These are phyloP conservation scores for Amniataba percoides DNA, from an alignment of 2,797 vertebrate species.

Conservation along the genomic window DNA sequence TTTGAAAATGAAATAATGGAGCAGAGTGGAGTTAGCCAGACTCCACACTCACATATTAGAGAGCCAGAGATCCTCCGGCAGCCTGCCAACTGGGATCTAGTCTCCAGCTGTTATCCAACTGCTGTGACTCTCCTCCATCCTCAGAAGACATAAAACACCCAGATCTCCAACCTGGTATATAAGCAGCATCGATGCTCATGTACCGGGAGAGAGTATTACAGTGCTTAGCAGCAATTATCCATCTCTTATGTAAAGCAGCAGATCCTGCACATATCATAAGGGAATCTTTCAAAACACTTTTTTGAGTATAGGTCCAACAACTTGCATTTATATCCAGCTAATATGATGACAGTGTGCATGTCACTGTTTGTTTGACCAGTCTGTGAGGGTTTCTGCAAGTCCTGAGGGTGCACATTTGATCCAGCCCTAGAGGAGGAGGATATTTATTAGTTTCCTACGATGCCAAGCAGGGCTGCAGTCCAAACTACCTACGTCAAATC, in stretches of 20 bases:
- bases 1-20: too few relatives aligned
- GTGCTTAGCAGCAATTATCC: not conserved
- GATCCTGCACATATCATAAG: not conserved
- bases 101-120: too few relatives aligned
- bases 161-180: too few relatives aligned
- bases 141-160: too few relatives aligned
- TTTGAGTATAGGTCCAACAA: not conserved
- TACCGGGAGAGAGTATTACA: not conserved
- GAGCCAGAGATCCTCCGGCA: too few relatives aligned
- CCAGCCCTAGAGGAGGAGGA: not conserved
- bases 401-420: constrained; percentile 1
- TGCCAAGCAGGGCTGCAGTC: not conserved
- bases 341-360: not conserved
- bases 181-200: not conserved
- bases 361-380: not conserved
- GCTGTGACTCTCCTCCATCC: too few relatives aligned
- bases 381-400: not conserved
- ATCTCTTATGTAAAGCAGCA: not conserved
- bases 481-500: not conserved
- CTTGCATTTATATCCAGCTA: not conserved
- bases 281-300: not conserved
- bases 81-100: too few relatives aligned
- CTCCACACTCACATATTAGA: too few relatives aligned
- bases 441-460: not conserved
- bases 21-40: too few relatives aligned